These are phyloP conservation scores for Zonotrichia leucophrys DNA, from an alignment of 2,113 vertebrate genomes.

Conservation along the genomic window DNA sequence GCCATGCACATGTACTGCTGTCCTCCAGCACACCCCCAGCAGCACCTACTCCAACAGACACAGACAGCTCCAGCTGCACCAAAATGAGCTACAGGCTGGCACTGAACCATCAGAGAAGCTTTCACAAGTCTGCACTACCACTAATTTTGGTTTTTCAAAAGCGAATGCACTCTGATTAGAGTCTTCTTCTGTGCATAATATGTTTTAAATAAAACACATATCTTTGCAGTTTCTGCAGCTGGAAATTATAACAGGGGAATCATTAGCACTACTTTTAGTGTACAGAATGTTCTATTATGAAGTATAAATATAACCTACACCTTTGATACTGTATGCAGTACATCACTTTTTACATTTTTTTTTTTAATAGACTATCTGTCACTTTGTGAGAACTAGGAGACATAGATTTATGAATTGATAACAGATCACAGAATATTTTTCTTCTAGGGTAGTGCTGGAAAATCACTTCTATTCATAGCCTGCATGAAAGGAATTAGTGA, in stretches of 20 bases:
- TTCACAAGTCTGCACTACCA: not conserved
- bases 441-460: not conserved
- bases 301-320: not conserved
- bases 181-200: not conserved
- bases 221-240: not conserved
- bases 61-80: not conserved
- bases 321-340: not conserved
- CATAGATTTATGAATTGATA: constrained; percentile 23
- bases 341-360: not conserved
- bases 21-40: not conserved
- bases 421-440: constrained; percentile 18
- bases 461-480: constrained; percentile 32
- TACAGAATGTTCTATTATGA: not conserved
- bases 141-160: constrained; percentile 8
- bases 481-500: constrained; percentile 34
- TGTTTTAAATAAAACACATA: constrained; percentile 6
- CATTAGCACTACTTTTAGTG: not conserved
- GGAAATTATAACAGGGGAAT: not conserved
- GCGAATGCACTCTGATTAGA: not conserved
- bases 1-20: not conserved
- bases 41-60: not conserved
- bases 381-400: not conserved
- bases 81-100: not conserved
- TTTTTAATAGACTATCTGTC: not conserved
- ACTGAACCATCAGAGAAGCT: not conserved